These are phyloP conservation scores for Listronotus oregonensis DNA, from an alignment of 1,140 invertebrate genomes.

Conservation along the genomic window DNA sequence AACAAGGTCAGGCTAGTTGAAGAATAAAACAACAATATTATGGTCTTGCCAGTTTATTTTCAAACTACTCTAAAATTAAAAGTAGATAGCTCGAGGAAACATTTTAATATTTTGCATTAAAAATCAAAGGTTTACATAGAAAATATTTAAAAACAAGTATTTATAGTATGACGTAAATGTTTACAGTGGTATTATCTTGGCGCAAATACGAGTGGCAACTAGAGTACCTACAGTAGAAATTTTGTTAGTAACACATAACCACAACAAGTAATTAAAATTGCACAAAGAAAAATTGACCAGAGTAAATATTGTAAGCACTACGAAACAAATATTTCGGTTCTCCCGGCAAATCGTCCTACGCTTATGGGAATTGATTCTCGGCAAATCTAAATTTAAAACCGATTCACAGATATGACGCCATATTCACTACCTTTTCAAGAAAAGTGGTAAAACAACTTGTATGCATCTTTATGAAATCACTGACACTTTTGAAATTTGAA, in stretches of 20 bases:
- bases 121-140: no score
- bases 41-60: conserved; percentile 3
- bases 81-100: not conserved
- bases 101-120: no score
- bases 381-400: conserved; percentile 58
- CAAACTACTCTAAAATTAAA: not conserved
- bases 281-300: not conserved
- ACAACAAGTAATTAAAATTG: not conserved
- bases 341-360: conserved; percentile 12
- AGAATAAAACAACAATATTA: not conserved
- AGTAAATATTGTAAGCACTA: not conserved
- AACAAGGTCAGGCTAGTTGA: conserved; percentile 11
- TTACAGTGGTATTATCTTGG: conserved; percentile 29
- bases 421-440: conserved; percentile 60
- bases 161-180: conserved; percentile 34
- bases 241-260: conserved; percentile 14
- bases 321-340: not conserved
- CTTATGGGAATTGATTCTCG: not conserved
- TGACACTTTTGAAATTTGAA: conserved; percentile 41
- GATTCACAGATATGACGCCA: conserved; percentile 60
- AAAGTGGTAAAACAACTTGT: conserved; percentile 47
- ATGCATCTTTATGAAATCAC: conserved; percentile 49
- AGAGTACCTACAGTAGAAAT: not conserved
- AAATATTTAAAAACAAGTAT: conserved; percentile 4
- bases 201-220: conserved; percentile 11